Evolutionary conservation across 35 echinoderm and acorn worm genomes (phyloP), one percentile per base, ranked within the genome.

Genomic region (Holothuria glaberrima): DNA sequence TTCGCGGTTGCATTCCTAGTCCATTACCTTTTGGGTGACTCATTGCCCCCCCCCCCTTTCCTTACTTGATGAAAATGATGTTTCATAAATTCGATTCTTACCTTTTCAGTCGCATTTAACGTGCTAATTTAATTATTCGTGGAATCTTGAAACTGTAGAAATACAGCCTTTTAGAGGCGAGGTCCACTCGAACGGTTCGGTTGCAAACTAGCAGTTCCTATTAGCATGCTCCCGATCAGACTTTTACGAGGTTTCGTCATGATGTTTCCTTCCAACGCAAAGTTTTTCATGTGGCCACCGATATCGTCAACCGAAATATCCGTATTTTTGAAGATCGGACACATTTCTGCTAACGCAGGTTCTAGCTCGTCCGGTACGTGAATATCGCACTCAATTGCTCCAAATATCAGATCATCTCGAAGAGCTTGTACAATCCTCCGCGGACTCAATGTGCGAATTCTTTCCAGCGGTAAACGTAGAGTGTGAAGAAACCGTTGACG

Each of bases 381-480:
- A 72, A 91, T 91, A 45, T 91, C 90, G 48, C 90, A 91, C 50
- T 90, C 89, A 0, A 90, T 58, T 7, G 54, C 44, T 26, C 73
- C 75, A 48, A 81, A 90, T n/a, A 90, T 30, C 3, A 46, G 7
- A 2, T 57, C 59, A 25, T 46, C 27, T 80, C 48, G 75, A 57
- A 80, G 41, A 22, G 38, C 58, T 10, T 48, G 28, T 67, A 74
- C 36, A 64, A 33, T 61, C 32, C 20, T 80, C 30, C 21, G 24
- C 41, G 19, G 57, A 10, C 61, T 80, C 10, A 82, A 25, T 79
- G 30, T 58, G 17, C 22, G 32, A 45, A n/a, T 35, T 78, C 38
- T 62, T 14, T 32, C 32, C 18, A 79, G 52, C 6, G 41, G 6
- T 19, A 38, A 64, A 1, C 33, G 22, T 17, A 44, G 21, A 19